Evolutionary conservation across 2,113 vertebrate genomes (phyloP).

Genomic region (Galemys pyrenaicus): DNA sequence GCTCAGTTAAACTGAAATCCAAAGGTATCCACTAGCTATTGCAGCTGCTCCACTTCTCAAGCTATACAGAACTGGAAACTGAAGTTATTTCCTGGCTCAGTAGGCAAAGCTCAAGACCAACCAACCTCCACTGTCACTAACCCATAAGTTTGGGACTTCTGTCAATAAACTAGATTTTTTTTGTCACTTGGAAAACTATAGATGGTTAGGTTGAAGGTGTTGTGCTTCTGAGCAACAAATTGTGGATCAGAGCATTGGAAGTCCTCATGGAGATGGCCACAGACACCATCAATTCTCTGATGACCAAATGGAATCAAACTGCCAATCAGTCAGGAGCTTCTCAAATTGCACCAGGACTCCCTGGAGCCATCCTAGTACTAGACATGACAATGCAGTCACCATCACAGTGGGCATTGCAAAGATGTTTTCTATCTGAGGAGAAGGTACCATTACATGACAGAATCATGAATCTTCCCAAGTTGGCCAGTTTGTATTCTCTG

Average conservation of each 20-base stretch:
- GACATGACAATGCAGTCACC: not conserved
- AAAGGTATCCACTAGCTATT: not conserved
- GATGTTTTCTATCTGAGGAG: not conserved
- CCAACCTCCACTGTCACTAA: not conserved
- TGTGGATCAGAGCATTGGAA: not conserved
- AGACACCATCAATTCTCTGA: not conserved
- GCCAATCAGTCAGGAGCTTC: no score
- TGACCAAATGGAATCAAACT: not conserved
- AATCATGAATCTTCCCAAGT: not conserved
- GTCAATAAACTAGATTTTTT: not conserved
- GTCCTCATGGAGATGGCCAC: not conserved
- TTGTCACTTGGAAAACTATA: not conserved
- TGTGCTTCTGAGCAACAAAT: not conserved
- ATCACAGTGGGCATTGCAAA: not conserved
- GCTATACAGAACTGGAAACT: not conserved
- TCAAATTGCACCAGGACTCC: not conserved
- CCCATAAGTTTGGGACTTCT: not conserved
- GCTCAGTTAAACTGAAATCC: not conserved
- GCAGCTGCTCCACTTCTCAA: not conserved
- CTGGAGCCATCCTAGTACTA: not conserved
- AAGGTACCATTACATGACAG: not conserved
- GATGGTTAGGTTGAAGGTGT: not conserved
- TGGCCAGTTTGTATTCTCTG: not conserved
- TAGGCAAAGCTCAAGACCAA: not conserved
- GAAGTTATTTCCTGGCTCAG: rapidly evolving